Evolutionary conservation across 2,113 vertebrate species (phyloP).

Genomic region (Phaethon lepturus): DNA sequence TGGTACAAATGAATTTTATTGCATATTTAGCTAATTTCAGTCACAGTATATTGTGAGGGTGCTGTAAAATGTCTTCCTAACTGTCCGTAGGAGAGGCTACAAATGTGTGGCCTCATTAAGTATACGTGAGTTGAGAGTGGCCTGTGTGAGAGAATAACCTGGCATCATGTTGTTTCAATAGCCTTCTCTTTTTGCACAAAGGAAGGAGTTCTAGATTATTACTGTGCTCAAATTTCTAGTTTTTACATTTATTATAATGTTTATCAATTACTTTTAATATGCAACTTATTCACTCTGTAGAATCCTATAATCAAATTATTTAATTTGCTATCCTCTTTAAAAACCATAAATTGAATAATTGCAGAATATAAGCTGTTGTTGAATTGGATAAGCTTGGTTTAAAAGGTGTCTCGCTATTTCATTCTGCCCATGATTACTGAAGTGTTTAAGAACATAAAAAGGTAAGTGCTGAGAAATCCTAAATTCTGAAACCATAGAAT

Average conservation of each 20-base stretch:
- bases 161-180: not conserved
- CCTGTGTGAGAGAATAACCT: not conserved
- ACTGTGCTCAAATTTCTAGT: not conserved
- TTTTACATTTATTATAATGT: not conserved
- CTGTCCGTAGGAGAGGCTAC: not conserved
- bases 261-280: not conserved
- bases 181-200: not conserved
- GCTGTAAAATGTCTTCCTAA: not conserved
- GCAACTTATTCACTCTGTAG: constrained; percentile 1
- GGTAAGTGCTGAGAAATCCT: not conserved
- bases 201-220: constrained; percentile 20
- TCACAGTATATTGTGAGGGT: not conserved
- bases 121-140: not conserved
- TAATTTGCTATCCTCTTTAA: constrained; percentile 32
- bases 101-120: not conserved
- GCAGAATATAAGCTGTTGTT: not conserved
- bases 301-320: constrained; percentile 19
- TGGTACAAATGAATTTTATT: not conserved
- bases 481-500: not conserved
- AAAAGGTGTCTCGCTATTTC: not conserved
- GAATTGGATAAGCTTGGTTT: constrained; percentile 20
- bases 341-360: constrained; percentile 10
- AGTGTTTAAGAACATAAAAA: not conserved
- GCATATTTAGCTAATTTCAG: not conserved
- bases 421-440: not conserved